A percentile compares a stretch with the other conserved stretches of the same genome.
Conservation (phyloP, 2,888 invertebrate genomes). For the Cerastis rubricosa region DNA sequence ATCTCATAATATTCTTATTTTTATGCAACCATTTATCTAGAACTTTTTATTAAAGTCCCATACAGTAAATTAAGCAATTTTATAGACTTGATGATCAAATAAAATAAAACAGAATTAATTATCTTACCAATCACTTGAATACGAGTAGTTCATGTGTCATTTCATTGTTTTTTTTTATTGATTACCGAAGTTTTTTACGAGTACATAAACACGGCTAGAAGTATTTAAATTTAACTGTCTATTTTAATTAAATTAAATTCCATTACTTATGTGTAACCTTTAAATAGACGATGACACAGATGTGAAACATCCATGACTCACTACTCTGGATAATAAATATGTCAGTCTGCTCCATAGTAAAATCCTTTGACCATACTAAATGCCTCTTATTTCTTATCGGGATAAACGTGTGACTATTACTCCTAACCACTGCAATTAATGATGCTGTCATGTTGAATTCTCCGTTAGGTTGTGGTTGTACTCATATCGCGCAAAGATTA, state of each 20-base stretch:
- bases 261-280: neutral
- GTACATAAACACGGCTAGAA: constrained; percentile 18
- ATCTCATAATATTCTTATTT: constrained; percentile 19
- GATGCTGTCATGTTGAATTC: constrained; percentile 20
- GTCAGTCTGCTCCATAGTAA: constrained; percentile 22
- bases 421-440: constrained; percentile 37
- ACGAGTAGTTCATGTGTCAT: neutral
- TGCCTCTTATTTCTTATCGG: constrained; percentile 37
- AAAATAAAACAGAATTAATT: constrained; percentile 21
- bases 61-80: constrained; percentile 38
- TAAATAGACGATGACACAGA: constrained; percentile 30
- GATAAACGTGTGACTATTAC: constrained; percentile 29
- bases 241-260: constrained; percentile 19
- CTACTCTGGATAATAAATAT: constrained; percentile 28
- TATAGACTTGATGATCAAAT: constrained; percentile 29
- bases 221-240: constrained; percentile 9
- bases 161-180: constrained; percentile 31
- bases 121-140: constrained; percentile 7
- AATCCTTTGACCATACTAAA: constrained; percentile 32
- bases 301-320: constrained; percentile 32
- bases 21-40: constrained; percentile 26
- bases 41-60: constrained; percentile 27
- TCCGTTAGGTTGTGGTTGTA: constrained; percentile 18
- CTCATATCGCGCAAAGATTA: neutral
- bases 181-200: constrained; percentile 19